A percentile compares a stretch with the other conserved stretches of the same genome.
Evolutionary conservation across 2,797 vertebrate species (phyloP).

Genomic region (Limosa lapponica): DNA sequence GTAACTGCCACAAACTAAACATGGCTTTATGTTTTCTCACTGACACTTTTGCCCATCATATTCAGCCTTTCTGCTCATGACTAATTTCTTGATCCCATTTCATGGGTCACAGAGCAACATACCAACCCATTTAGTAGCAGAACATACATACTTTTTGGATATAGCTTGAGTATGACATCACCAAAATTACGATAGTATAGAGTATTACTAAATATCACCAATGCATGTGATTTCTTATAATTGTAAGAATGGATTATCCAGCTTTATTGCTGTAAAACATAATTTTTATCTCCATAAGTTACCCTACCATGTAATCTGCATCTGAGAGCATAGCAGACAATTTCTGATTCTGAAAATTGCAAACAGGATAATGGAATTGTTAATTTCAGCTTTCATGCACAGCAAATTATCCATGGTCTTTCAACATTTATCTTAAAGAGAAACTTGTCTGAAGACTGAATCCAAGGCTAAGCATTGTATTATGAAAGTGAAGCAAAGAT

Average conservation of each 20-base stretch:
- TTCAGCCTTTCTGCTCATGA: slow-evolving; percentile 49
- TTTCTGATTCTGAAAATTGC: background rate
- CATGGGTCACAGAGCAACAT: slow-evolving; percentile 12
- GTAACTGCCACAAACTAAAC: slow-evolving; percentile 15
- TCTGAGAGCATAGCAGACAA: background rate
- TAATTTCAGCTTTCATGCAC: background rate
- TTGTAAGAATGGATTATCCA: background rate
- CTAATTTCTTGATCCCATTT: slow-evolving; percentile 39
- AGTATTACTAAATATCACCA: background rate
- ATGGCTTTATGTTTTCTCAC: slow-evolving; percentile 38
- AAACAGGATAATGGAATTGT: background rate
- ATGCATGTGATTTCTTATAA: background rate
- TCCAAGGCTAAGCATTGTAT: background rate
- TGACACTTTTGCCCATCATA: slow-evolving; percentile 16
- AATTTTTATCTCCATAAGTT: background rate
- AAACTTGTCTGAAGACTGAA: background rate
- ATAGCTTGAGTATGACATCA: background rate
- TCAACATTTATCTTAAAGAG: background rate
- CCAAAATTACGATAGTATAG: background rate
- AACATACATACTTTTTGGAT: background rate
- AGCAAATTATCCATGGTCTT: background rate
- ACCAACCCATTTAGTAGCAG: slow-evolving; percentile 11
- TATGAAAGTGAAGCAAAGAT: background rate
- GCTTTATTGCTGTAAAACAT: background rate
- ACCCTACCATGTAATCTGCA: background rate